Evolutionary conservation across 2,113 vertebrate genomes (phyloP).

Genomic region (Oryctolagus cuniculus): DNA sequence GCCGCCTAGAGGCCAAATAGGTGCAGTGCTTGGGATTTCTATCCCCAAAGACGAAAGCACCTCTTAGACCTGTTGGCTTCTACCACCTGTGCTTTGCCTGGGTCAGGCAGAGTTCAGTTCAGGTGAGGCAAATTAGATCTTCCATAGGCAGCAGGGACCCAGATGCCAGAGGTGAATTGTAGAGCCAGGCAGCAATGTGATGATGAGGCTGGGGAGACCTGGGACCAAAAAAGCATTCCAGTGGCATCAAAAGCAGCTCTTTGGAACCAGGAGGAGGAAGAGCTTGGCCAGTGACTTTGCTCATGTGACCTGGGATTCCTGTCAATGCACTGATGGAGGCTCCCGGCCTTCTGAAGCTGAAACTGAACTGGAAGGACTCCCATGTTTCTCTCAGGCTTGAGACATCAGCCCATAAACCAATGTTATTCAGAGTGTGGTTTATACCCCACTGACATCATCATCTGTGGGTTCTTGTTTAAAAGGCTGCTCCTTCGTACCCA

Average conservation of each 20-base stretch:
- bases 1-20: slow-evolving; percentile 73
- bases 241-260: background rate
- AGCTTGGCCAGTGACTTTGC: background rate
- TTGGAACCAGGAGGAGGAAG: background rate
- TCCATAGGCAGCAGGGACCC: background rate
- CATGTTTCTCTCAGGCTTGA: background rate
- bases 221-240: slow-evolving; percentile 34
- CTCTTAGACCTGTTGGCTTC: background rate
- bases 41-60: background rate
- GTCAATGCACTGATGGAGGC: background rate
- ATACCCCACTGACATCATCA: background rate
- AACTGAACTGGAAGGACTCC: background rate
- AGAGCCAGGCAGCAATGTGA: background rate
- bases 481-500: background rate
- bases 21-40: slow-evolving; percentile 45
- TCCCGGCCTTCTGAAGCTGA: background rate
- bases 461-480: background rate
- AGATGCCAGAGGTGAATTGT: background rate
- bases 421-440: background rate
- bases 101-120: background rate
- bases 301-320: background rate
- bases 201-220: background rate
- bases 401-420: background rate
- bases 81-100: background rate
- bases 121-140: background rate